Evolutionary conservation across 2,113 vertebrate genomes (phyloP).

Genomic region (Otolemur garnettii): DNA sequence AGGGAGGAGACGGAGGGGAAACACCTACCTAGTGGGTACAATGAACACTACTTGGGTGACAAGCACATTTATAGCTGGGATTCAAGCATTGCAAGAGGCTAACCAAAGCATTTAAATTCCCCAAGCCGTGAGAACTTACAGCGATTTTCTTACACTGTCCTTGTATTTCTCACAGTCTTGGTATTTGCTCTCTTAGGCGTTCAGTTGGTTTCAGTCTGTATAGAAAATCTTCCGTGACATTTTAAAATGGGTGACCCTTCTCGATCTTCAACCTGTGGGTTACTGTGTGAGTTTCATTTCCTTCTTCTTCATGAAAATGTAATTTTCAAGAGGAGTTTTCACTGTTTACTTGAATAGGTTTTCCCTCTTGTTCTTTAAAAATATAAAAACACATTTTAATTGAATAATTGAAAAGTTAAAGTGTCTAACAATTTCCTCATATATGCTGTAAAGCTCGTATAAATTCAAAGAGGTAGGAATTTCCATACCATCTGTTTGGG

Average conservation of each 20-base stretch:
- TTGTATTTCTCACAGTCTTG: background rate
- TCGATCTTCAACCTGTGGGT: background rate
- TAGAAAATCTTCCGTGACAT: background rate
- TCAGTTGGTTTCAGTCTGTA: background rate
- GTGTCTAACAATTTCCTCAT: background rate
- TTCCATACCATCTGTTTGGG: background rate
- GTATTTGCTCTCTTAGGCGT: background rate
- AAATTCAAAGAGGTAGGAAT: background rate
- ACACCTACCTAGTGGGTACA: too few species aligned
- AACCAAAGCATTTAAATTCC: background rate
- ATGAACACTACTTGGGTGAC: too few species aligned
- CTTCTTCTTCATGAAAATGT: background rate
- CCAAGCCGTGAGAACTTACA: background rate
- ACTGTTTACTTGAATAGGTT: background rate
- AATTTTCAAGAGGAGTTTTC: background rate
- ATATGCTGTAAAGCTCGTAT: background rate
- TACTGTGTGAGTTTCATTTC: background rate
- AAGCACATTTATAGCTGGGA: too few species aligned
- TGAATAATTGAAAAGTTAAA: background rate
- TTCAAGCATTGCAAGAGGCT: too few species aligned
- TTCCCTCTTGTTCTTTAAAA: background rate
- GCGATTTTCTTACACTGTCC: background rate
- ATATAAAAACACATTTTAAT: background rate
- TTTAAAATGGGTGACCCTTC: background rate
- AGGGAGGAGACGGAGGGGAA: too few species aligned